Evolutionary conservation across 1,140 invertebrate species (phyloP).

Genomic region (Drepana arcuata): DNA sequence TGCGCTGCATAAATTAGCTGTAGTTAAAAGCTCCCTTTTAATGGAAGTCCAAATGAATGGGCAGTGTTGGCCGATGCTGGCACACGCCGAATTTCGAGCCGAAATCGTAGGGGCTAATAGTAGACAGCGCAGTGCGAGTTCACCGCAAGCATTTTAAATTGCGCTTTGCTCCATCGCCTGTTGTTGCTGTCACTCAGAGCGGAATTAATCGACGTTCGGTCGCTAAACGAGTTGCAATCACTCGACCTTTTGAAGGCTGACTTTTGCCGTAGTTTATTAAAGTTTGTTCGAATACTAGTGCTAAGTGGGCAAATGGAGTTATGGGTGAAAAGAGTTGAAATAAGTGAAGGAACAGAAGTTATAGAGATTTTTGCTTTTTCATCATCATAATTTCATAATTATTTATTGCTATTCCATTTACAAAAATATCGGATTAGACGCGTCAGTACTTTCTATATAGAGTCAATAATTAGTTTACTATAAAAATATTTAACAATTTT

Average conservation of each 20-base stretch:
- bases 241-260: too few species aligned
- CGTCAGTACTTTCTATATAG: too few species aligned
- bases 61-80: conserved; percentile 16
- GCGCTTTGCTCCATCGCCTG: conserved; percentile 16
- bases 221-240: too few species aligned
- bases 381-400: too few species aligned
- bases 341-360: too few species aligned
- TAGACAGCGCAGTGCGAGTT: conserved; percentile 9
- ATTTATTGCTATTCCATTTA: too few species aligned
- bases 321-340: too few species aligned
- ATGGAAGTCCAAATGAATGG: conserved; percentile 43
- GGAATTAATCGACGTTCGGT: conserved; percentile 12
- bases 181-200: conserved; percentile 13
- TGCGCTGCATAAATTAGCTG: conserved; percentile 31
- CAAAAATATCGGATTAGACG: too few species aligned
- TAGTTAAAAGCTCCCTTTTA: conserved; percentile 39
- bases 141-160: conserved; percentile 33
- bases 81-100: conserved; percentile 20
- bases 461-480: too few species aligned
- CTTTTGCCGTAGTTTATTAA: not conserved
- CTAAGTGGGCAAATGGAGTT: not conserved
- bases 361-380: too few species aligned
- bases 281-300: not conserved
- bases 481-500: too few species aligned
- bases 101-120: conserved; percentile 25